These are phyloP conservation scores for Aix galericulata DNA, from an alignment of 2,113 vertebrate species.

Conservation along the genomic window DNA sequence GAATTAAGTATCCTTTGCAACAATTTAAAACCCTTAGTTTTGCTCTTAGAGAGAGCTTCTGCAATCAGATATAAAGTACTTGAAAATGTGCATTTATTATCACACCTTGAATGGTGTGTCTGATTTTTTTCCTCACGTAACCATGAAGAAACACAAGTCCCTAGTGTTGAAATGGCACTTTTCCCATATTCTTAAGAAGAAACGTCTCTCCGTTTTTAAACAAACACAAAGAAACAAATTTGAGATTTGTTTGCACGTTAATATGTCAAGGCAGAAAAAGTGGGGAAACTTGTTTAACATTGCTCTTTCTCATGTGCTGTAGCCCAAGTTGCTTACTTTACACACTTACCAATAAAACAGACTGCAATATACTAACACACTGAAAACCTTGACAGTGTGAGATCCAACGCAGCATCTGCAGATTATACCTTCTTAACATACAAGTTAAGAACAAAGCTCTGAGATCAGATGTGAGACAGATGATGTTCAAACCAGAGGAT, in stretches of 20 bases:
- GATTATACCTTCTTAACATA: neutral
- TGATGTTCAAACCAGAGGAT: neutral
- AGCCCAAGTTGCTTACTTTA: neutral
- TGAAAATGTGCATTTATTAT: neutral
- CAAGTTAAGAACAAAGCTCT: neutral
- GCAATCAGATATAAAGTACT: neutral
- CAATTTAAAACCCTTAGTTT: neutral
- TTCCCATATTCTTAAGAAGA: neutral
- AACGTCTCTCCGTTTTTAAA: neutral
- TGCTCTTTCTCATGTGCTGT: neutral
- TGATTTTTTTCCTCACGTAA: neutral
- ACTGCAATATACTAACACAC: neutral
- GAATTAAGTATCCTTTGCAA: neutral
- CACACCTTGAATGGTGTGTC: fast-evolving
- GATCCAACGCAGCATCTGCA: neutral
- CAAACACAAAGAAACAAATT: neutral
- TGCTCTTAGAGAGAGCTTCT: neutral
- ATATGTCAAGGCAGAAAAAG: neutral
- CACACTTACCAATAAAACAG: neutral
- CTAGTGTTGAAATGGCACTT: neutral
- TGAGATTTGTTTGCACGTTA: neutral
- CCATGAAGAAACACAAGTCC: neutral
- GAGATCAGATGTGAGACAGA: neutral
- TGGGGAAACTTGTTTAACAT: neutral
- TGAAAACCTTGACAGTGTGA: neutral